These are phyloP conservation scores for Ictidomys tridecemlineatus DNA, from an alignment of 2,113 vertebrate genomes.

Conservation along the genomic window DNA sequence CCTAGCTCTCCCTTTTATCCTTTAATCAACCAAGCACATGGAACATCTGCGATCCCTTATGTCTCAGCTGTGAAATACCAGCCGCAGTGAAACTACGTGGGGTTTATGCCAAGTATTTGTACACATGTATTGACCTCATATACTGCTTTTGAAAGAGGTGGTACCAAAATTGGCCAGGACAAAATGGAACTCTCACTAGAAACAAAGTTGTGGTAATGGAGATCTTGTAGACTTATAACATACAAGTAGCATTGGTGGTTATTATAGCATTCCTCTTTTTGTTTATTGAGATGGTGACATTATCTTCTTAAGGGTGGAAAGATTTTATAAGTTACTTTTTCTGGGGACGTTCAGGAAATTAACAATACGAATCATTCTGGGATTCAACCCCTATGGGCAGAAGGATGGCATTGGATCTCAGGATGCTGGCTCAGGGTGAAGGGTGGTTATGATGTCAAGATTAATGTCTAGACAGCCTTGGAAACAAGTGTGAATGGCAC, in stretches of 20 bases:
- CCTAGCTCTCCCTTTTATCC: background rate
- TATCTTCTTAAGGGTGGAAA: background rate
- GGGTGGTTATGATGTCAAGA: background rate
- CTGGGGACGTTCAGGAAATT: background rate
- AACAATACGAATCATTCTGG: background rate
- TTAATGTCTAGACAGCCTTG: background rate
- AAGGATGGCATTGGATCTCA: rapidly evolving
- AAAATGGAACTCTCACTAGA: background rate
- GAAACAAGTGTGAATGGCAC: background rate
- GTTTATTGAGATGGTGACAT: background rate
- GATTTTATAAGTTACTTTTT: background rate
- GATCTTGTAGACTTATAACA: background rate
- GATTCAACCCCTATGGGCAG: no score
- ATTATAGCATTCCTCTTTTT: background rate
- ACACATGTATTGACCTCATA: background rate
- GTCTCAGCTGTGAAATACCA: slow-evolving; percentile 63
- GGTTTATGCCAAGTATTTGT: slow-evolving; percentile 63
- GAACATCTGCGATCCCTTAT: slow-evolving; percentile 3
- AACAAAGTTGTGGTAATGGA: background rate
- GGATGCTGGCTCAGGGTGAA: background rate
- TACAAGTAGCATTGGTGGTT: background rate
- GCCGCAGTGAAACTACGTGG: background rate
- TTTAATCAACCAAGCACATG: background rate
- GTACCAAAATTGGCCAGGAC: background rate
- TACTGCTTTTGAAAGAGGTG: background rate